These are phyloP conservation scores for Penaeus vannamei DNA, from an alignment of 1,140 invertebrate species.

Conservation along the genomic window DNA sequence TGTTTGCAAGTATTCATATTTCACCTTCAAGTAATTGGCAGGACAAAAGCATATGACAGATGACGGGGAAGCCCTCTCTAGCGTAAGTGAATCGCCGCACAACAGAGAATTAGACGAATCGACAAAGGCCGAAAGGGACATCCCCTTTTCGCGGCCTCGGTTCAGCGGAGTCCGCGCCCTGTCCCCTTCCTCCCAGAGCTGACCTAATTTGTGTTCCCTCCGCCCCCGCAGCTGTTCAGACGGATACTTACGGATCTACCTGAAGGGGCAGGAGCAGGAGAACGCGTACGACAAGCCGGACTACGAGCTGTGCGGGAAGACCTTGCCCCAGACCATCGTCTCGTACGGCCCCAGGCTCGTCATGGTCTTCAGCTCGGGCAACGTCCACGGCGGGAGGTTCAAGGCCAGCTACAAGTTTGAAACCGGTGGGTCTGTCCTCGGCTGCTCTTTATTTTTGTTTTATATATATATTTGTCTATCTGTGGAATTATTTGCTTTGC, in stretches of 20 bases:
- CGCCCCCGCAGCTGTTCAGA: conserved; percentile 80
- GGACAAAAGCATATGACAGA: too few relatives aligned
- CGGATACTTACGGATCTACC: conserved; percentile 91
- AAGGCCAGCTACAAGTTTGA: conserved; percentile 92
- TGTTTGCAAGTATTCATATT: too few relatives aligned
- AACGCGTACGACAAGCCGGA: conserved; percentile 94
- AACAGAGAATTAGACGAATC: too few relatives aligned
- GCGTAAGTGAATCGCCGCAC: too few relatives aligned
- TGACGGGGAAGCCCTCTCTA: too few relatives aligned
- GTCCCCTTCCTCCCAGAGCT: too few relatives aligned
- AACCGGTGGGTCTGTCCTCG: conserved; percentile 79
- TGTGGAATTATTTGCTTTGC: too few relatives aligned
- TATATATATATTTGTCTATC: not conserved
- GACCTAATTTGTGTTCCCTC: too few relatives aligned
- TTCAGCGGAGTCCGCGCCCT: too few relatives aligned
- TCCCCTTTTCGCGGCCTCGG: too few relatives aligned
- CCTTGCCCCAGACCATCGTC: conserved; percentile 79
- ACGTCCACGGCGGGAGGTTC: conserved; percentile 89
- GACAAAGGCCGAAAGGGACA: too few relatives aligned
- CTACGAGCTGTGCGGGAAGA: conserved; percentile 89
- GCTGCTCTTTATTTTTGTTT: not conserved
- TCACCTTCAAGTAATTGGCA: too few relatives aligned
- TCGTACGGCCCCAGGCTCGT: conserved; percentile 94
- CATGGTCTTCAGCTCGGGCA: conserved; percentile 93
- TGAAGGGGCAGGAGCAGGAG: conserved; percentile 93